Conservation (phyloP, 2,888 invertebrate species). For the Graphium colonna region DNA sequence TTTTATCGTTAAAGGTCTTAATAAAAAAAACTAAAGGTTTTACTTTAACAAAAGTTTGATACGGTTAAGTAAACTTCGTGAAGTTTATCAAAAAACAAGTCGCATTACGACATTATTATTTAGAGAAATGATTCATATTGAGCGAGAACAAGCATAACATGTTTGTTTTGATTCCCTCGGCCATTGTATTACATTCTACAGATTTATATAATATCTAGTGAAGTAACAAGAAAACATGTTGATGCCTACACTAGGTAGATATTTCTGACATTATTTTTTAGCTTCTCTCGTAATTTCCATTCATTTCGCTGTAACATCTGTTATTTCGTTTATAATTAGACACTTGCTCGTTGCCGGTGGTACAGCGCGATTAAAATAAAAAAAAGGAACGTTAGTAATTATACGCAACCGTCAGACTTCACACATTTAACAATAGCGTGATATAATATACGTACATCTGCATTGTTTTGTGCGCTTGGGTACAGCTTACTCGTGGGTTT, state of each 20-base stretch:
- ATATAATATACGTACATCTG: not conserved
- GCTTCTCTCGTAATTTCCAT: not conserved
- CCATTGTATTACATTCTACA: conserved; percentile 1
- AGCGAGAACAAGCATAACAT: not conserved
- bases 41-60: too few relatives aligned
- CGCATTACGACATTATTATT: not conserved
- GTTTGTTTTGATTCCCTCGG: conserved; percentile 6
- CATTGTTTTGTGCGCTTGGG: too few relatives aligned
- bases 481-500: too few relatives aligned
- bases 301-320: not conserved
- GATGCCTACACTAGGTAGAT: too few relatives aligned
- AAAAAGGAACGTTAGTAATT: not conserved
- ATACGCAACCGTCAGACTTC: not conserved
- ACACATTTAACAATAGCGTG: not conserved
- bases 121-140: not conserved
- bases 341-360: not conserved
- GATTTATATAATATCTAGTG: too few relatives aligned
- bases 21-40: too few relatives aligned
- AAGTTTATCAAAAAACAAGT: too few relatives aligned
- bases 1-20: too few relatives aligned
- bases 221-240: too few relatives aligned
- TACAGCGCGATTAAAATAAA: not conserved
- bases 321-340: not conserved
- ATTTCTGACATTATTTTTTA: not conserved
- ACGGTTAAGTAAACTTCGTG: too few relatives aligned